Evolutionary conservation across 2,888 invertebrate genomes (phyloP).

Genomic region (Chloroclysta siterata): DNA sequence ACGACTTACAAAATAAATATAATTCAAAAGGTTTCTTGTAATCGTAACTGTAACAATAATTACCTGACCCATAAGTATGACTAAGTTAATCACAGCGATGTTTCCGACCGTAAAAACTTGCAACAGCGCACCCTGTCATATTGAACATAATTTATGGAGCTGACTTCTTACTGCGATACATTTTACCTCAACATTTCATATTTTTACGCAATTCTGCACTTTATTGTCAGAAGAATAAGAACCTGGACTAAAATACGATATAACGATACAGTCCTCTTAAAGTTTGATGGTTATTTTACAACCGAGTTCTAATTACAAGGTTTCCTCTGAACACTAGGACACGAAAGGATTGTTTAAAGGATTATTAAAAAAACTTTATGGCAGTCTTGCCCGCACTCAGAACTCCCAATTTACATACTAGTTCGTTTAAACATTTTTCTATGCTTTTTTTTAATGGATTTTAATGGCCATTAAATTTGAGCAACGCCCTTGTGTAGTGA

Average conservation of each 20-base stretch:
- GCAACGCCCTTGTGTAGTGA: constrained; percentile 3
- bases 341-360: constrained; percentile 69
- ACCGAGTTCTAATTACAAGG: constrained; percentile 78
- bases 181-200: constrained; percentile 28
- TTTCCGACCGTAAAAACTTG: constrained; percentile 72
- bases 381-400: constrained; percentile 18
- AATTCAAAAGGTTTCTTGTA: constrained; percentile 34
- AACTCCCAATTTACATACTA: neutral
- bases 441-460: neutral
- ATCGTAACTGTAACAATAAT: constrained; percentile 38
- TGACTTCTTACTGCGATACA: constrained; percentile 55
- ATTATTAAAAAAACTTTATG: constrained; percentile 70
- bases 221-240: constrained; percentile 33
- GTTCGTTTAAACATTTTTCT: neutral
- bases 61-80: constrained; percentile 51
- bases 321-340: constrained; percentile 75
- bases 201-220: constrained; percentile 38
- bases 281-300: constrained; percentile 83
- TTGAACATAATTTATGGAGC: constrained; percentile 76
- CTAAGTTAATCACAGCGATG: constrained; percentile 64
- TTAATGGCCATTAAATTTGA: constrained; percentile 1
- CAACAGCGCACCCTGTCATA: constrained; percentile 79
- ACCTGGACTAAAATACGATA: constrained; percentile 29
- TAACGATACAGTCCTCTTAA: constrained; percentile 66
- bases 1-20: constrained; percentile 4